Conservation (phyloP, 2,113 vertebrate species). For the Micronycteris hirsuta region DNA sequence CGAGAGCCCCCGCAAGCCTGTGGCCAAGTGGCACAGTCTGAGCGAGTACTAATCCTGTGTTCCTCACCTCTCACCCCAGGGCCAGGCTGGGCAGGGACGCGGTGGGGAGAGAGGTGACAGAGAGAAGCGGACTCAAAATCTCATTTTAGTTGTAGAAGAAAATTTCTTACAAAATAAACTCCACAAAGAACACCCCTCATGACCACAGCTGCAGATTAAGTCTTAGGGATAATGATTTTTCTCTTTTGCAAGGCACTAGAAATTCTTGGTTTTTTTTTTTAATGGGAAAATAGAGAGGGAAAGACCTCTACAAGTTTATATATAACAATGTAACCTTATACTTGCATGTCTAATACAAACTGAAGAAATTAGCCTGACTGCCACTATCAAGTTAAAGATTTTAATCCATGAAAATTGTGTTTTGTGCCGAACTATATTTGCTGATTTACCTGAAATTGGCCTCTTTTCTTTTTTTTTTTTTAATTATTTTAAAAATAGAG, state of each 20-base stretch:
- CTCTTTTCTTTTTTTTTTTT: constrained; percentile 67
- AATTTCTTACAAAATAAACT: constrained; percentile 64
- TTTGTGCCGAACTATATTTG: constrained; percentile 83
- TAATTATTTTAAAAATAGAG: too few relatives aligned
- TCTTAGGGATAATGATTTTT: constrained; percentile 74
- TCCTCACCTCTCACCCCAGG: constrained; percentile 24
- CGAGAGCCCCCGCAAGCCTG: constrained; percentile 88
- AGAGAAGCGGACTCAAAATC: constrained; percentile 65
- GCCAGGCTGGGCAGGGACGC: neutral
- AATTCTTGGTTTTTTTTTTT: constrained; percentile 54
- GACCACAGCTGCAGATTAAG: constrained; percentile 69
- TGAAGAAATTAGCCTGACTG: constrained; percentile 78
- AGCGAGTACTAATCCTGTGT: constrained; percentile 81
- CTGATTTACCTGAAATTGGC: constrained; percentile 77
- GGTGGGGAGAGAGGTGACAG: constrained; percentile 74
- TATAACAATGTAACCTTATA: constrained; percentile 85
- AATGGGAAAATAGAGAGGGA: constrained; percentile 43
- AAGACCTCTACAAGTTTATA: constrained; percentile 74
- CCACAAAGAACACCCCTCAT: constrained; percentile 47
- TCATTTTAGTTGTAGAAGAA: constrained; percentile 80
- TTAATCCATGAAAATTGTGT: constrained; percentile 83
- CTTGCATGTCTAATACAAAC: constrained; percentile 89
- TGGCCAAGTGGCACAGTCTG: constrained; percentile 96
- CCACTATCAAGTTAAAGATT: constrained; percentile 77
- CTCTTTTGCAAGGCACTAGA: constrained; percentile 79